A percentile compares a stretch with the other conserved stretches of the same genome.
Evolutionary conservation across 2,113 vertebrate species (phyloP).

Genomic region (Columba janthina): DNA sequence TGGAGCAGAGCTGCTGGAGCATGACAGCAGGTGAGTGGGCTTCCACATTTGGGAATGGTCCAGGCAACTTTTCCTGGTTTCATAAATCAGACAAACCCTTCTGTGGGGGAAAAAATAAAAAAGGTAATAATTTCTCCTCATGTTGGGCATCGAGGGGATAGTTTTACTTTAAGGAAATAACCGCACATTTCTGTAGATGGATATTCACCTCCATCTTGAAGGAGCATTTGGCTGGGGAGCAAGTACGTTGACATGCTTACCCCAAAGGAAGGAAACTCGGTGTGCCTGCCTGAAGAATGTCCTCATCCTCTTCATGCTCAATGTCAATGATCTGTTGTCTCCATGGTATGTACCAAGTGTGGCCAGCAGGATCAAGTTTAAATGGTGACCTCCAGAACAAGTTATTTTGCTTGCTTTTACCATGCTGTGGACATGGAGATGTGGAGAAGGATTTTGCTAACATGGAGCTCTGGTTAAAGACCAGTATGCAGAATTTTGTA

Average conservation of each 20-base stretch:
- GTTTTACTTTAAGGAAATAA: background rate
- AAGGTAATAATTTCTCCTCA: background rate
- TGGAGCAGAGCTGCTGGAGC: background rate
- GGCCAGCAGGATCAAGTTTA: background rate
- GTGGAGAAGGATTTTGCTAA: background rate
- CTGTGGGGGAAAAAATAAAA: accelerated
- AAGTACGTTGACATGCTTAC: background rate
- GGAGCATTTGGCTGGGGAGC: background rate
- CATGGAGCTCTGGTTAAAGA: background rate
- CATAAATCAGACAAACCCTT: background rate
- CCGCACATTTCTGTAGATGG: background rate
- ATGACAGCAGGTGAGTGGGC: background rate
- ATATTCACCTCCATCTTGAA: background rate
- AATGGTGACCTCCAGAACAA: background rate
- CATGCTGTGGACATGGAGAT: background rate
- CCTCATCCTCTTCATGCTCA: background rate
- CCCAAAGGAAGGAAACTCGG: background rate
- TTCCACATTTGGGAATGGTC: background rate
- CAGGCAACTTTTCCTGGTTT: background rate
- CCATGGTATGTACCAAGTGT: background rate
- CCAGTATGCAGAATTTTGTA: background rate
- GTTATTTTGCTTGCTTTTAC: background rate
- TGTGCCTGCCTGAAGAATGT: background rate
- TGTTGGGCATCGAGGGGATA: accelerated
- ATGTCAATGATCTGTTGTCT: background rate